These are phyloP conservation scores for Tryphoninae sp. DNA, from an alignment of 2,888 invertebrate species.

Conservation along the genomic window DNA sequence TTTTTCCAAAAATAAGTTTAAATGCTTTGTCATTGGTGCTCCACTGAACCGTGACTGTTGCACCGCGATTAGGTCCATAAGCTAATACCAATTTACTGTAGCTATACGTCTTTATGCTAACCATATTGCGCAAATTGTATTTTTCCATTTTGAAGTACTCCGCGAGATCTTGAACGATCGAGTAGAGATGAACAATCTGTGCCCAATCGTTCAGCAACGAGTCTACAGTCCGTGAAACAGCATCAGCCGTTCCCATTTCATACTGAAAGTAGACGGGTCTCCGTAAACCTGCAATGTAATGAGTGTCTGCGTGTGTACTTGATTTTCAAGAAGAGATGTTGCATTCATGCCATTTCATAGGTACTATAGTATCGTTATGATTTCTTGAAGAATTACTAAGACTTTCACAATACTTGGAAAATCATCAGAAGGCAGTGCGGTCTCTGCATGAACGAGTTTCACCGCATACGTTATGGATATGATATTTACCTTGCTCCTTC, in stretches of 20 bases:
- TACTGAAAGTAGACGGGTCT: conserved; percentile 95
- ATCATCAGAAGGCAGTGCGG: too few species aligned
- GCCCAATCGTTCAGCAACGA: conserved; percentile 95
- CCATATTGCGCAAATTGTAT: conserved; percentile 86
- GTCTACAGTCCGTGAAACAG: conserved; percentile 90
- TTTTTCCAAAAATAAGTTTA: conserved; percentile 85
- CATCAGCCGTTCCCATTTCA: conserved; percentile 93
- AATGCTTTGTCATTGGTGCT: conserved; percentile 88
- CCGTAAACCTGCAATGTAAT: conserved; percentile 85
- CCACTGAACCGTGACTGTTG: conserved; percentile 93
- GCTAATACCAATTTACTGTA: conserved; percentile 95
- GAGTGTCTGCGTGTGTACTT: neutral
- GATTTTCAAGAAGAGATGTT: too few species aligned
- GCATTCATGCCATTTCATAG: too few species aligned
- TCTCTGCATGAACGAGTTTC: conserved; percentile 13
- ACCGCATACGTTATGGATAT: too few species aligned
- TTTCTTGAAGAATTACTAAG: too few species aligned
- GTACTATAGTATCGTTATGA: too few species aligned
- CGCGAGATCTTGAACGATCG: conserved; percentile 91
- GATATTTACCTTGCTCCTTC: conserved; percentile 88
- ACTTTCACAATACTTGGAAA: too few species aligned
- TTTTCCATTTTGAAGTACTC: conserved; percentile 89
- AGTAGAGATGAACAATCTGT: conserved; percentile 94
- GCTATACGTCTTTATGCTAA: conserved; percentile 94
- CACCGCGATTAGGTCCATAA: conserved; percentile 93